Evolutionary conservation across 2,888 invertebrate species (phyloP), one percentile per base, ranked within the genome.

Genomic region (Belgica antarctica): DNA sequence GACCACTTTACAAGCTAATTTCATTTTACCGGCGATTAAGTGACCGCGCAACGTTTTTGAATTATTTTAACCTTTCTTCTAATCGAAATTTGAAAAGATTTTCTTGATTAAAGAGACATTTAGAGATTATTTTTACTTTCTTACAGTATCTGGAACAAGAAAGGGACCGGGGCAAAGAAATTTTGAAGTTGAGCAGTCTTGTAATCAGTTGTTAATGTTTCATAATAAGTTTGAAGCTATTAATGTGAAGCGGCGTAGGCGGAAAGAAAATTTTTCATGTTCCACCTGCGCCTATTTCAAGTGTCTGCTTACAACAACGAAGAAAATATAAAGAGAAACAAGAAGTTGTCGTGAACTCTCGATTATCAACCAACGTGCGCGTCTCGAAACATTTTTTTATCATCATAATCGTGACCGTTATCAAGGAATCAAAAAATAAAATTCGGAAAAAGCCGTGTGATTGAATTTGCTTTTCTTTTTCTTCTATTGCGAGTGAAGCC

Each of bases 151-250:
- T 41, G 41, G 41, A 15, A 10, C 4, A 10, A 31, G 31, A 10
- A 10, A 41, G 15, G 15, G 41, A 41, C 3, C 10, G 15, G 15
- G 15, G n/a, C 41, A n/a, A 41, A 41, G 41, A 31, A n/a, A n/a
- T n/a, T n/a, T 31, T 31, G 10, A 41, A 15, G 10, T 41, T 41
- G 41, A 41, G 15, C 41, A 41, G 41, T 41, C 41, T 41, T 41
- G 41, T 41, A 41, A 41, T 41, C 41, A 41, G 41, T 41, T 41
- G 41, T 41, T 41, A 41, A 41, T 41, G 41, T 41, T 41, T 41
- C 15, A 41, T 41, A 41, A 41, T 41, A n/a, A 41, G 41, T n/a
- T 41, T 41, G 41, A 10, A 41, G 41, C 41, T 41, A 41, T 15
- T 41, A 41, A 41, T 41, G 12, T 2, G 41, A n/a, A 10, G n/a